Conservation (phyloP, 2,113 vertebrate genomes). For the Pseudonaja textilis region DNA sequence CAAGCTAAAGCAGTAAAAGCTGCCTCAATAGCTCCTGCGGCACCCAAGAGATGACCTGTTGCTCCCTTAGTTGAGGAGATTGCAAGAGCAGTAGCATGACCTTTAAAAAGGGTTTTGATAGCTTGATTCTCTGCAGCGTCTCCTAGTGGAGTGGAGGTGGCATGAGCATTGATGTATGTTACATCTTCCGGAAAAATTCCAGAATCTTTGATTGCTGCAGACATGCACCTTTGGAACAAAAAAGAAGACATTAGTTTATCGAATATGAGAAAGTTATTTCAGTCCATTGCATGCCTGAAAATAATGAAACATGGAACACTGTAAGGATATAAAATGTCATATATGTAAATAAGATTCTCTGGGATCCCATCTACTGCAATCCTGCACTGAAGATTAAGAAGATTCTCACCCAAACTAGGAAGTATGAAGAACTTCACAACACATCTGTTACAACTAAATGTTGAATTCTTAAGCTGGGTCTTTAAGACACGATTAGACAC, state of each 20-base stretch:
- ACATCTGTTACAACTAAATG: not conserved
- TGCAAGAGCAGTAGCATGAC: conserved; percentile 69
- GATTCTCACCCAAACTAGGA: not conserved
- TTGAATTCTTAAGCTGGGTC: not conserved
- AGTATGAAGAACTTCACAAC: not conserved
- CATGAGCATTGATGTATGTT: conserved; percentile 92
- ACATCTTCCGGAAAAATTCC: conserved; percentile 77
- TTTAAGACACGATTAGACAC: not conserved
- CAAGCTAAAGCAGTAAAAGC: conserved; percentile 90
- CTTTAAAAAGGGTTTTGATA: conserved; percentile 86
- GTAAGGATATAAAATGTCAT: not conserved
- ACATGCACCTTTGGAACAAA: conserved; percentile 83
- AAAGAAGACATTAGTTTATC: not conserved
- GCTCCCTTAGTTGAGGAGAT: conserved; percentile 96
- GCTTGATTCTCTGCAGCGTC: conserved; percentile 93
- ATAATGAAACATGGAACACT: not conserved
- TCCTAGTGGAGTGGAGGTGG: conserved; percentile 91
- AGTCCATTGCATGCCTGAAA: not conserved
- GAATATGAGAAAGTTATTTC: not conserved
- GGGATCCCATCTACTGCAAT: not conserved
- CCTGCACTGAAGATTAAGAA: not conserved
- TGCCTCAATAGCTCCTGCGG: conserved; percentile 88
- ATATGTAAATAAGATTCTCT: not conserved
- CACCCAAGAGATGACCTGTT: conserved; percentile 92
- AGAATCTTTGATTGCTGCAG: conserved; percentile 85